These are phyloP conservation scores for Bubo scandiacus DNA, from an alignment of 2,113 vertebrate genomes.

Conservation along the genomic window DNA sequence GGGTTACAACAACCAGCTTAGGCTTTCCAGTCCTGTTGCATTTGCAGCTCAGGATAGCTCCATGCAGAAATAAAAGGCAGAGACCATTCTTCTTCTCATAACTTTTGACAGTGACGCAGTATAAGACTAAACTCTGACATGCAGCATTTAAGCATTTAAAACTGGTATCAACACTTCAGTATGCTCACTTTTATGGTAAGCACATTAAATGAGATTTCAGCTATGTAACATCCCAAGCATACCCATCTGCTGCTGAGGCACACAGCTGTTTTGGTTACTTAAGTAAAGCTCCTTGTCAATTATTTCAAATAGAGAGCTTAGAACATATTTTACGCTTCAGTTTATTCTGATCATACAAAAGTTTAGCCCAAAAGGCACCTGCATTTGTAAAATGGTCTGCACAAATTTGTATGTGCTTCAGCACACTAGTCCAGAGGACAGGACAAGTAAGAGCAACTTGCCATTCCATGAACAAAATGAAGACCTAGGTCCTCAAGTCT, in stretches of 20 bases:
- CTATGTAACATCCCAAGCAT: conserved; percentile 6
- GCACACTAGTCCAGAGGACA: not conserved
- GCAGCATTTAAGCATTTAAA: conserved; percentile 8
- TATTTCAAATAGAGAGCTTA: conserved; percentile 8
- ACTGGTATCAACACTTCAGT: not conserved
- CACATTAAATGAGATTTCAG: conserved; percentile 65
- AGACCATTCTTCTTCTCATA: not conserved
- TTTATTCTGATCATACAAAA: not conserved
- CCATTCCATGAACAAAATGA: not conserved
- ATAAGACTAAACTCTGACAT: not conserved
- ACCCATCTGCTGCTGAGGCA: conserved; percentile 21
- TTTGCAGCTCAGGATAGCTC: not conserved
- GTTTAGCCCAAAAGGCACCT: not conserved
- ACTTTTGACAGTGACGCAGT: not conserved
- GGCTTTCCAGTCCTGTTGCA: not conserved
- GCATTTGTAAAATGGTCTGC: not conserved
- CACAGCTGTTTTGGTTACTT: conserved; percentile 56
- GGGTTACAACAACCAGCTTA: fast-evolving
- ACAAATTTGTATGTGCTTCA: not conserved
- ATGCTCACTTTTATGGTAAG: conserved; percentile 33
- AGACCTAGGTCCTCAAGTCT: not conserved
- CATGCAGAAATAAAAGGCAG: not conserved
- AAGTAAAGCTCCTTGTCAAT: conserved; percentile 20
- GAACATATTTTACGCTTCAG: not conserved
- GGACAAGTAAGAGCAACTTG: not conserved